Evolutionary conservation across 92 coral and sea anemone genomes (phyloP), one percentile per base, ranked within the genome.

Genomic region (Paragorgia papillata): DNA sequence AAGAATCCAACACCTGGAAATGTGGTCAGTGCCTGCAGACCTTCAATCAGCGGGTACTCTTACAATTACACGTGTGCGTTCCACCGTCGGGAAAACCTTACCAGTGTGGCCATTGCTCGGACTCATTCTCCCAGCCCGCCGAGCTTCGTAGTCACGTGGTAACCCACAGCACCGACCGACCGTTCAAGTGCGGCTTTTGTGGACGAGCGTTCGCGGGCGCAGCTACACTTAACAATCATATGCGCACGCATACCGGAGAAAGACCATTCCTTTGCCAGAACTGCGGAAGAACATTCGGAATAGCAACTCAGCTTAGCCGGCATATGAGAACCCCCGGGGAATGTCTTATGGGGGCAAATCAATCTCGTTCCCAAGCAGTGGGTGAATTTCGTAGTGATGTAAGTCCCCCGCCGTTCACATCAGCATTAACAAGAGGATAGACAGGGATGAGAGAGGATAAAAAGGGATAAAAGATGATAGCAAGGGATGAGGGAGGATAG

Each of bases 141-240:
- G 87, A 90, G 34, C 84, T 85, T 57, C 82, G 83, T 35, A 79
- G 81, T 20, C 91, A 90, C 43, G 84, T 88, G 35, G 66, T 76
- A 48, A 59, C 62, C n/a, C 92, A 90, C 34, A 86, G 66, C 33
- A 88, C 48, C 82, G 90, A 88, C 62, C 82, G 88, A 46, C 96
- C 91, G 54, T 87, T 87, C 82, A 83, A 82, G 76, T 75, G 97
- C 81, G 90, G 88, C 20, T 85, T 64, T 41, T 90, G 91, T 43
- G 86, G 89, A 20, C 87, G 90, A 9, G 68, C 87, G 51, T 85
- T 88, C 62, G 75, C 80, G 48, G 89, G 88, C 30, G 85, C 92
- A 32, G 71, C 86, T 18, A 85, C 92, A 20, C 31, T 85, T 27
- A 79, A 88, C 79, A 90, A 83, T 57, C 92, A 90, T 66, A 88